Conservation (phyloP, 30 jellyfish, hydroid and myxozoan genomes). For the Hydractinia echinata region DNA sequence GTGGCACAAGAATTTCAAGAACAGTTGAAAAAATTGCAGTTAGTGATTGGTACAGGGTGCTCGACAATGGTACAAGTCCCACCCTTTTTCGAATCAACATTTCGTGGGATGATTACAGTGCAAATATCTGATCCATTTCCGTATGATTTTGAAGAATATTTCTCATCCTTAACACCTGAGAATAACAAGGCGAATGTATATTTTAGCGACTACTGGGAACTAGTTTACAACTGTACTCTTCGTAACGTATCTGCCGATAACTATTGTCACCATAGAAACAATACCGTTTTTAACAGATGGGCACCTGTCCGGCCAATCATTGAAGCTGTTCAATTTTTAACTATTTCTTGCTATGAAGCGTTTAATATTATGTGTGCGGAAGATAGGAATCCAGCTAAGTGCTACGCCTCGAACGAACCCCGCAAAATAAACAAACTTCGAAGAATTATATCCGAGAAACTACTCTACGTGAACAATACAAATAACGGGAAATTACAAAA, state of each 20-base stretch:
- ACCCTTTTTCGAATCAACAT: conserved; percentile 25
- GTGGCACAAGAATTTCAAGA: conserved; percentile 26
- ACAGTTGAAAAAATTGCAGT: conserved; percentile 25
- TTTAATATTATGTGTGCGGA: neutral
- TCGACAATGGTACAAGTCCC: conserved; percentile 43
- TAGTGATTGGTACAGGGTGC: conserved; percentile 40
- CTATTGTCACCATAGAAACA: conserved; percentile 24
- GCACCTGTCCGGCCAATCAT: conserved; percentile 72
- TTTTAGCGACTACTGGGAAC: conserved; percentile 59
- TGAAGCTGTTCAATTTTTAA: conserved; percentile 39
- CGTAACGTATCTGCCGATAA: conserved; percentile 10
- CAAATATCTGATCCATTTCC: conserved; percentile 35
- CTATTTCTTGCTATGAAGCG: neutral
- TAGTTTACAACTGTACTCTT: conserved; percentile 47
- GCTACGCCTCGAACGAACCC: neutral
- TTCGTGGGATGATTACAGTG: conserved; percentile 41
- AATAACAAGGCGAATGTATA: conserved; percentile 31
- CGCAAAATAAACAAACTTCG: neutral
- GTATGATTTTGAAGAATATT: conserved; percentile 42
- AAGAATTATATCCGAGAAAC: neutral
- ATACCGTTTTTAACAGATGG: conserved; percentile 24
- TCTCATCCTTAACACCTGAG: conserved; percentile 44
- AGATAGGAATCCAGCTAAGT: neutral
- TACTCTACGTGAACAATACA: neutral
- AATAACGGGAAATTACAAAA: neutral